Evolutionary conservation across 53 echinoderm and acorn worm genomes (phyloP), one percentile per base, ranked within the genome.

Genomic region (Pentamera pediparva): DNA sequence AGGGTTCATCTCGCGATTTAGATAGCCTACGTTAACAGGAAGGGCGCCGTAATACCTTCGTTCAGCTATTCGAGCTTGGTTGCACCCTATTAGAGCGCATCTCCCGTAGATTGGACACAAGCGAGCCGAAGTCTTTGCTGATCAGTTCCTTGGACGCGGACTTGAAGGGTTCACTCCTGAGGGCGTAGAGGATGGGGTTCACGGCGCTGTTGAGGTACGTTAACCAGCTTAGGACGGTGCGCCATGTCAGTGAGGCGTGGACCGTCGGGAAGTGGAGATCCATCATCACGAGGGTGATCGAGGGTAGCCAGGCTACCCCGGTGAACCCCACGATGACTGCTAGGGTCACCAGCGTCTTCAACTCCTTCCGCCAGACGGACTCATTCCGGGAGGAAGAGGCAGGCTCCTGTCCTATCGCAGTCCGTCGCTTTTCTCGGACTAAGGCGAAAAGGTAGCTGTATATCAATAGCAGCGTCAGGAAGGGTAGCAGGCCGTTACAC

Each of bases 151-250:
- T 61, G 12, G 67, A 62, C 29, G 87, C 82, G 50, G 38, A 47
- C 25, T 64, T 61, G 56, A 87, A 87, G 32, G 62, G 77, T n/a
- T 87, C 87, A 32, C 82, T 82, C 18, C 87, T 77, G 5, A 87
- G 74, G 0, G 82, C 51, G 59, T 87, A 87, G 9, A 87, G 63
- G 30, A 87, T 56, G 0, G 87, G 87, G 6, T 87, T 87, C 32
- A 77, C 82, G 26, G 78, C 82, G 60, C 87, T 87, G 82, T 87
- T 87, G 37, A 82, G 62, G 52, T 82, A 87, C n/a, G 87, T 87
- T 5, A 87, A 54, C 87, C 82, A 82, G 59, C 87, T 87, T 15
- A 87, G 59, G 9, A 87, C 50, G 19, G 82, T 82, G 8, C 87
- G 61, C 11, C 72, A 73, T 0, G 70, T 73, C 20, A 87, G 74